These are phyloP conservation scores for Sardina pilchardus DNA, from an alignment of 2,113 vertebrate species.

Conservation along the genomic window DNA sequence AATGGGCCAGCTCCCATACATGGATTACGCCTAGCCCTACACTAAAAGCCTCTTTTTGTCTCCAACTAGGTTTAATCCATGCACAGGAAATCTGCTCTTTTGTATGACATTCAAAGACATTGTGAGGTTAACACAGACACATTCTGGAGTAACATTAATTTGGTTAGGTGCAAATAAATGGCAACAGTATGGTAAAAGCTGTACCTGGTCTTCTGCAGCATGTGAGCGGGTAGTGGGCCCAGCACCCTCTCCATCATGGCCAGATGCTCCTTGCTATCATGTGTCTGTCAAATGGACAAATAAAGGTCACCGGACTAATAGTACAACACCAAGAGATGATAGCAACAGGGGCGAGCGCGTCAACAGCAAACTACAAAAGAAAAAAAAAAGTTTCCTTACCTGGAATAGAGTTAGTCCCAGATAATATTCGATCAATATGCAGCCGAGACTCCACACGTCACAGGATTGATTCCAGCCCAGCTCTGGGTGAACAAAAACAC, in stretches of 20 bases:
- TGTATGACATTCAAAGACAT: not conserved
- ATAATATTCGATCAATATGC: slow-evolving; percentile 94
- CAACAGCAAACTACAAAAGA: not conserved
- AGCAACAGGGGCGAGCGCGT: not conserved
- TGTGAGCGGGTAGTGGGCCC: slow-evolving; percentile 86
- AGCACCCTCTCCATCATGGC: slow-evolving; percentile 97
- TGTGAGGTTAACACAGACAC: not conserved
- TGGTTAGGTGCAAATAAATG: not conserved
- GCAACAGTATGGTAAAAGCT: not conserved
- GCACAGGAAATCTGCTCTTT: too few species aligned
- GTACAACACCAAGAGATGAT: not conserved
- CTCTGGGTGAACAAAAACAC: slow-evolving; percentile 65
- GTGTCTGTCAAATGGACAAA: slow-evolving; percentile 76
- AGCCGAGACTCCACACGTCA: slow-evolving; percentile 96
- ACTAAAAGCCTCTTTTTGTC: too few species aligned
- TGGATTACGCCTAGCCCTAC: too few species aligned
- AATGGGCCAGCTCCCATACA: too few species aligned
- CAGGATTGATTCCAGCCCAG: slow-evolving; percentile 93
- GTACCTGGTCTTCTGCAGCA: slow-evolving; percentile 92
- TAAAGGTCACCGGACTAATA: not conserved
- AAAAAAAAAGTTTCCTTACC: slow-evolving; percentile 71
- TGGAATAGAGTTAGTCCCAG: slow-evolving; percentile 94
- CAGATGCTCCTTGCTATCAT: slow-evolving; percentile 96
- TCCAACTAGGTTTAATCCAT: too few species aligned
- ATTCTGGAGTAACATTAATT: not conserved